These are phyloP conservation scores for Acanthosoma haemorrhoidale DNA, from an alignment of 2,888 invertebrate species.

Conservation along the genomic window DNA sequence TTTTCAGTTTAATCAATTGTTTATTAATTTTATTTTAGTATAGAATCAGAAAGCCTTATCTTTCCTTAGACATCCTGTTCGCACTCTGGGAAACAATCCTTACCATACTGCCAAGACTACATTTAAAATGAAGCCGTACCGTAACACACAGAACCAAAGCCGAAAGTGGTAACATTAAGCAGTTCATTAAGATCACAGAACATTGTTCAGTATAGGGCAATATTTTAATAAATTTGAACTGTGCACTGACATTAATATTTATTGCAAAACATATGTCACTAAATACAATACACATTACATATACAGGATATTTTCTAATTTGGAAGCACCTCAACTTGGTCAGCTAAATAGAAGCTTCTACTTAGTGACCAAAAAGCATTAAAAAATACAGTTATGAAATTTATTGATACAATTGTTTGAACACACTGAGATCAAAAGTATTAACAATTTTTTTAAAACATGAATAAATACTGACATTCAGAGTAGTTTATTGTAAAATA, in stretches of 20 bases:
- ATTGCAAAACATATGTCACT: constrained; percentile 32
- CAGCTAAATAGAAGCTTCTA: constrained; percentile 28
- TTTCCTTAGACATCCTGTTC: no score
- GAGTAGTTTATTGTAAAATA: no score
- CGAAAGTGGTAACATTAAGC: no score
- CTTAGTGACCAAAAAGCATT: constrained; percentile 24
- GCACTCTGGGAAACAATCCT: no score
- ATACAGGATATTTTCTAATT: constrained; percentile 28
- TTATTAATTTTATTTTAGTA: no score
- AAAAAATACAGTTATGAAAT: background rate
- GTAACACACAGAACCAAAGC: no score
- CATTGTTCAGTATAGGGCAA: background rate
- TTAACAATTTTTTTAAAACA: background rate
- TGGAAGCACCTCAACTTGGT: constrained; percentile 33
- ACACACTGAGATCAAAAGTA: background rate
- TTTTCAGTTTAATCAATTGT: no score
- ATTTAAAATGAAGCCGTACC: no score
- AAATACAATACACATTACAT: constrained; percentile 31
- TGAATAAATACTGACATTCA: no score
- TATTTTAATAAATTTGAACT: background rate
- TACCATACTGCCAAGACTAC: no score
- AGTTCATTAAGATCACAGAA: no score
- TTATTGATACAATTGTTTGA: background rate
- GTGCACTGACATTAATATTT: constrained; percentile 21
- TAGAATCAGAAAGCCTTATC: no score